These are phyloP conservation scores for Melanotaenia nigrans DNA, from an alignment of 2,797 vertebrate genomes.

Conservation along the genomic window DNA sequence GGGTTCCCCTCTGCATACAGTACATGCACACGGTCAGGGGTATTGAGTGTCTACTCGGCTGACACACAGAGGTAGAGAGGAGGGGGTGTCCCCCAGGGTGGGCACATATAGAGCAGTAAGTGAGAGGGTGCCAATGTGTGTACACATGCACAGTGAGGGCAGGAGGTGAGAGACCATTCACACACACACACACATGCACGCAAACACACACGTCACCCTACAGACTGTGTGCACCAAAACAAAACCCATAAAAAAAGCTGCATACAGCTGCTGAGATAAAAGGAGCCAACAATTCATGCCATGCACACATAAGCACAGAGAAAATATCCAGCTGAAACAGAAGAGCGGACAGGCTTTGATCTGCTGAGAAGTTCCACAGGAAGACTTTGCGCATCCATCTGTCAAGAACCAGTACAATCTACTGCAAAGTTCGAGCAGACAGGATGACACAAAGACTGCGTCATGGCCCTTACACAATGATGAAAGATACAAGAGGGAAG, in stretches of 20 bases:
- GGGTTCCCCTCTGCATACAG: slow-evolving; percentile 52
- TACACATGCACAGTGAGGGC: slow-evolving; percentile 43
- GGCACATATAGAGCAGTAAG: slow-evolving; percentile 50
- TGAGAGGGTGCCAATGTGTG: slow-evolving; percentile 72
- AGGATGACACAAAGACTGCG: slow-evolving; percentile 58
- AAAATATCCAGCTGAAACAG: slow-evolving; percentile 48
- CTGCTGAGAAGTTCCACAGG: slow-evolving; percentile 46
- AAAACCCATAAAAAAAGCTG: slow-evolving; percentile 30
- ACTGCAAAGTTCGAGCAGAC: slow-evolving; percentile 20
- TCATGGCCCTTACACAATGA: slow-evolving; percentile 23
- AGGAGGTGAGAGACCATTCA: slow-evolving; percentile 50
- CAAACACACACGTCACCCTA: not conserved
- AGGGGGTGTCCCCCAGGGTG: slow-evolving; percentile 58
- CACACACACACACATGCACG: slow-evolving; percentile 24
- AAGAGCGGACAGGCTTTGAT: slow-evolving; percentile 65
- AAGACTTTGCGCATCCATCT: slow-evolving; percentile 35
- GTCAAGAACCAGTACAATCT: slow-evolving; percentile 43
- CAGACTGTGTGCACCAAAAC: slow-evolving; percentile 40
- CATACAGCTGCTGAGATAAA: slow-evolving; percentile 69
- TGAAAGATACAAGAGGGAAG: slow-evolving; percentile 18
- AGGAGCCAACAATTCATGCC: slow-evolving; percentile 49
- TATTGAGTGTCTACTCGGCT: slow-evolving; percentile 51
- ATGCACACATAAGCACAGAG: slow-evolving; percentile 13
- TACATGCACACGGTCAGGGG: slow-evolving; percentile 24
- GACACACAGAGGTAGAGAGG: slow-evolving; percentile 45